Evolutionary conservation across 1,140 invertebrate genomes (phyloP).

Genomic region (Dermatophagoides farinae): DNA sequence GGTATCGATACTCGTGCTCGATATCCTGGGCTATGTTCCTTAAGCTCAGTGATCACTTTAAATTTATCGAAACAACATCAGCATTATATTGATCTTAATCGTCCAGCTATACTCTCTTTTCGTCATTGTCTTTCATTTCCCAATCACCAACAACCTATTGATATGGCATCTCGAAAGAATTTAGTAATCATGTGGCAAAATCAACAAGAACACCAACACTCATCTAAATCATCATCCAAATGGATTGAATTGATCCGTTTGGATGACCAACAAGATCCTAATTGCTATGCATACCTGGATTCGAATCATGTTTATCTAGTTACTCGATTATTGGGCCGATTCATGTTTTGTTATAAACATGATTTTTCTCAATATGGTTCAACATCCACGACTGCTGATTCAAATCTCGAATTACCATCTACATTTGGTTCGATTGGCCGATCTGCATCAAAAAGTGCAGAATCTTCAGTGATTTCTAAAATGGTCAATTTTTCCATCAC

Average conservation of each 20-base stretch:
- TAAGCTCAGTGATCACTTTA: conserved; percentile 1
- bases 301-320: not conserved
- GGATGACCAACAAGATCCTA: not conserved
- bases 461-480: not conserved
- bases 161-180: not conserved
- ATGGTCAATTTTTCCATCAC: conserved; percentile 8
- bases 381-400: not conserved
- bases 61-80: not conserved
- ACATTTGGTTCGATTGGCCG: not conserved
- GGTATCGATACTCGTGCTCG: not conserved
- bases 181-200: conserved; percentile 5
- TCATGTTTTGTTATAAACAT: not conserved
- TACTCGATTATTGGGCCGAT: not conserved
- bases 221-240: not conserved
- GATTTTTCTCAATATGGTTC: not conserved
- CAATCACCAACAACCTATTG: not conserved
- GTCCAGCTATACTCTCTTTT: not conserved
- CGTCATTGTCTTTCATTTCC: not conserved
- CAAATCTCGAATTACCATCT: not conserved
- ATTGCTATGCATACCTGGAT: conserved; percentile 1
- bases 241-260: conserved; percentile 3
- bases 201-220: too few relatives aligned
- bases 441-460: not conserved
- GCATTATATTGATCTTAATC: not conserved
- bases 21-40: not conserved